phyloP scores from a whole-genome alignment of 1,140 invertebrate species.

The Papilio helenus region DNA sequence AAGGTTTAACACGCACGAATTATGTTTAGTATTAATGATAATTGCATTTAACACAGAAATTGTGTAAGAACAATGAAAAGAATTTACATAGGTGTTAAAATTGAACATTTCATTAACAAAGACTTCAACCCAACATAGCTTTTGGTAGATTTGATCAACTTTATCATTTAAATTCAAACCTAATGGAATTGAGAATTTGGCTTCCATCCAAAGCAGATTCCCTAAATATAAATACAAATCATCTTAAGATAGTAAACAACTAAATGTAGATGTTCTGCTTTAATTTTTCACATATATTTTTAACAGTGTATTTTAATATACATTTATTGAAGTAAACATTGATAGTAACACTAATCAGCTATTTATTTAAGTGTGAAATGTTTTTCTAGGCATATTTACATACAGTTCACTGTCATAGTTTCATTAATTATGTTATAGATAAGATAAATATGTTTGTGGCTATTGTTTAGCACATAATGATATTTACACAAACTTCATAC shows the following conservation, averaged over 20 bases:
- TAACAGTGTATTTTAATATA: not conserved
- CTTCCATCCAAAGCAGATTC: conserved; percentile 30
- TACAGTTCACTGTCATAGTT: conserved; percentile 6
- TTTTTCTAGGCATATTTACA: conserved; percentile 15
- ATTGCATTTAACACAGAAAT: conserved; percentile 26
- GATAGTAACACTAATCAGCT: not conserved
- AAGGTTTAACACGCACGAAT: conserved; percentile 49
- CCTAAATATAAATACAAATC: conserved; percentile 40
- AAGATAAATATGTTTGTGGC: conserved; percentile 14
- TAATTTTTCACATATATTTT: not conserved
- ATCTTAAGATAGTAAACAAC: conserved; percentile 34
- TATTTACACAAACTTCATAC: conserved; percentile 1
- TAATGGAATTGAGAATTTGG: conserved; percentile 34
- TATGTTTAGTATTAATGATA: conserved; percentile 32
- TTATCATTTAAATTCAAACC: conserved; percentile 36
- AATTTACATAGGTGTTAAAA: not conserved
- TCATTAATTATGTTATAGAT: conserved; percentile 15
- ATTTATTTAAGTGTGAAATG: not conserved
- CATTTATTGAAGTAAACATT: not conserved
- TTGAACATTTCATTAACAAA: conserved; percentile 34
- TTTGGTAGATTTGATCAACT: conserved; percentile 13
- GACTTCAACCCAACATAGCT: not conserved
- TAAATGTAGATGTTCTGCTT: not conserved
- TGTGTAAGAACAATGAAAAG: conserved; percentile 7
- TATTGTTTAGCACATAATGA: conserved; percentile 13